Evolutionary conservation across 1,140 invertebrate species (phyloP).

Genomic region (Drosophila eugracilis): DNA sequence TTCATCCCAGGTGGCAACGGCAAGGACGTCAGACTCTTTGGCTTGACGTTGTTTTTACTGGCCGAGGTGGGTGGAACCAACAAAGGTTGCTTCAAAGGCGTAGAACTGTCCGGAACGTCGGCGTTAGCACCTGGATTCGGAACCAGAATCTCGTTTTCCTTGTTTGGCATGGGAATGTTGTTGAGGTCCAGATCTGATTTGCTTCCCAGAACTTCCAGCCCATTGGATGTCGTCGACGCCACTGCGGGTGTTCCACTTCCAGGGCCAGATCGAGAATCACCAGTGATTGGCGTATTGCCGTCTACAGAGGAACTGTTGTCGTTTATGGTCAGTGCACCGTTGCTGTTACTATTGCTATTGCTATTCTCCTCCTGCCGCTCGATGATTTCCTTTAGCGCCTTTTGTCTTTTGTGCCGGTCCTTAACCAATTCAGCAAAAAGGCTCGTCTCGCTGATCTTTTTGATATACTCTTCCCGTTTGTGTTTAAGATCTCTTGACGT

Average conservation of each 20-base stretch:
- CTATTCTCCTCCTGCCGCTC: constrained; percentile 87
- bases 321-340: constrained; percentile 74
- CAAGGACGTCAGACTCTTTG: constrained; percentile 89
- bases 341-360: constrained; percentile 78
- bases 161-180: constrained; percentile 88
- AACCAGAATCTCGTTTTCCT: constrained; percentile 52
- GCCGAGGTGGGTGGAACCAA: constrained; percentile 21
- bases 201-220: constrained; percentile 44
- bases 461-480: constrained; percentile 86
- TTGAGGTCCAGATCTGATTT: constrained; percentile 85
- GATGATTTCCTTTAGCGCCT: constrained; percentile 87
- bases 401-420: constrained; percentile 91
- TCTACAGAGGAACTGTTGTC: constrained; percentile 82
- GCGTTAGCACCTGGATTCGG: constrained; percentile 23
- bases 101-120: constrained; percentile 64
- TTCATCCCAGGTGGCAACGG: constrained; percentile 94
- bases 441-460: constrained; percentile 93
- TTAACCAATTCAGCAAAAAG: constrained; percentile 95
- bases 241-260: constrained; percentile 35
- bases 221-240: constrained; percentile 58
- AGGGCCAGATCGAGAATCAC: constrained; percentile 39
- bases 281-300: constrained; percentile 64
- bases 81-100: constrained; percentile 15
- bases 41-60: constrained; percentile 81
- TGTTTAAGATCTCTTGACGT: constrained; percentile 83